Evolutionary conservation across 2,888 invertebrate species (phyloP).

Genomic region (Chaetogeoica ovagalla): DNA sequence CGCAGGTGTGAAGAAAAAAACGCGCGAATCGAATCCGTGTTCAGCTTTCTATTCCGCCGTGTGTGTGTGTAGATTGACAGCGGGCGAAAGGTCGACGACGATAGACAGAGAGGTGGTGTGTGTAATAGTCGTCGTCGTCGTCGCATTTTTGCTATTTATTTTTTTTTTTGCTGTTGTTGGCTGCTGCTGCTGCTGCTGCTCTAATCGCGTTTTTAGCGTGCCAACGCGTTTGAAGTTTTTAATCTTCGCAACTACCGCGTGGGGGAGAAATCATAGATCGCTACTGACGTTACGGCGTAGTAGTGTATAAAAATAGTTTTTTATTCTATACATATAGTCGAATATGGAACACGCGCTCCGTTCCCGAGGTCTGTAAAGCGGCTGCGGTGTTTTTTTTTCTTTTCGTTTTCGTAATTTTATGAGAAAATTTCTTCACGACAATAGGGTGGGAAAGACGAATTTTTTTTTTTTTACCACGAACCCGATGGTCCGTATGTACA

Average conservation of each 20-base stretch:
- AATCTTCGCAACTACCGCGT: too few relatives aligned
- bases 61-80: neutral
- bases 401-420: neutral
- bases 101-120: neutral
- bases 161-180: neutral
- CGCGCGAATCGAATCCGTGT: neutral
- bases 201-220: neutral
- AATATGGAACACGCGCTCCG: neutral
- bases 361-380: conserved; percentile 9
- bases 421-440: conserved; percentile 9
- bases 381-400: neutral
- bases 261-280: too few relatives aligned
- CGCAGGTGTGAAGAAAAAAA: too few relatives aligned
- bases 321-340: too few relatives aligned
- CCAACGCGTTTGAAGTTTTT: neutral
- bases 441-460: too few relatives aligned
- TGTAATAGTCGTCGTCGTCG: neutral
- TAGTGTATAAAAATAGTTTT: too few relatives aligned
- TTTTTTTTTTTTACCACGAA: conserved; percentile 4
- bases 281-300: too few relatives aligned
- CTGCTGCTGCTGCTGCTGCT: neutral
- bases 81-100: conserved; percentile 3
- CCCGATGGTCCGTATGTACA: neutral
- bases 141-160: neutral
- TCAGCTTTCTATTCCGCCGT: conserved; percentile 28